A percentile compares a stretch with the other conserved stretches of the same genome.
Conservation (phyloP, 2,888 invertebrate genomes). For the Ochropleura leucogaster region DNA sequence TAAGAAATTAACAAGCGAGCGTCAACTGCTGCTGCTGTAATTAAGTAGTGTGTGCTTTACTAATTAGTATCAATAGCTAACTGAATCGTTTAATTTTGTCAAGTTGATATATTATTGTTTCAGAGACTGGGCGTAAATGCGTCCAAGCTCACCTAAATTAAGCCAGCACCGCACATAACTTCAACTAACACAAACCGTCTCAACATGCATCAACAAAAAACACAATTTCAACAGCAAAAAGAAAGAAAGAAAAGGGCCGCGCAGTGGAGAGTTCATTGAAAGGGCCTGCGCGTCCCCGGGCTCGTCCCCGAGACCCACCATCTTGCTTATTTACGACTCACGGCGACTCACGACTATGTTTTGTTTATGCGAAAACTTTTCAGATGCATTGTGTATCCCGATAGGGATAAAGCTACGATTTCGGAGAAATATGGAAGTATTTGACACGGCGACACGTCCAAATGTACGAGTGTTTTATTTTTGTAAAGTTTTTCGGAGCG, state of each 20-base stretch:
- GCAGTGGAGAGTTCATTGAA: slow-evolving; percentile 52
- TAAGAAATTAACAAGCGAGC: background rate
- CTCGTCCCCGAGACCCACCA: slow-evolving; percentile 36
- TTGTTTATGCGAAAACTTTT: slow-evolving; percentile 55
- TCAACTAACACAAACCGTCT: slow-evolving; percentile 14
- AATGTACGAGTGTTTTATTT: slow-evolving; percentile 22
- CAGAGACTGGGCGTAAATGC: background rate
- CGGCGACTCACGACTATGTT: slow-evolving; percentile 44
- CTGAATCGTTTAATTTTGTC: background rate
- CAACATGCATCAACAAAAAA: slow-evolving; percentile 53
- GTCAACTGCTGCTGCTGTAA: background rate
- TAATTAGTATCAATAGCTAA: background rate
- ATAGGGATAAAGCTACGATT: slow-evolving; percentile 37
- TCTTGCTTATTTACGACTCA: slow-evolving; percentile 52
- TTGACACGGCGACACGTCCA: slow-evolving; percentile 9
- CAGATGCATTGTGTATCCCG: slow-evolving; percentile 44
- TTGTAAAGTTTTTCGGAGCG: slow-evolving; percentile 1
- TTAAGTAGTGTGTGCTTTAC: background rate
- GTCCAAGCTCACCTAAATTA: slow-evolving; percentile 3
- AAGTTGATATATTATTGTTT: background rate
- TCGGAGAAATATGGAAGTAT: slow-evolving; percentile 28
- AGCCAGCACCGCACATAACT: background rate
- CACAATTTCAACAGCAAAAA: slow-evolving; percentile 53
- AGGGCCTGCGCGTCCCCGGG: slow-evolving; percentile 48
- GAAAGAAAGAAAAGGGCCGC: slow-evolving; percentile 37